Base-by-base conservation (phyloP, 2,888 invertebrate genomes). In the Phorcus lineatus region DNA sequence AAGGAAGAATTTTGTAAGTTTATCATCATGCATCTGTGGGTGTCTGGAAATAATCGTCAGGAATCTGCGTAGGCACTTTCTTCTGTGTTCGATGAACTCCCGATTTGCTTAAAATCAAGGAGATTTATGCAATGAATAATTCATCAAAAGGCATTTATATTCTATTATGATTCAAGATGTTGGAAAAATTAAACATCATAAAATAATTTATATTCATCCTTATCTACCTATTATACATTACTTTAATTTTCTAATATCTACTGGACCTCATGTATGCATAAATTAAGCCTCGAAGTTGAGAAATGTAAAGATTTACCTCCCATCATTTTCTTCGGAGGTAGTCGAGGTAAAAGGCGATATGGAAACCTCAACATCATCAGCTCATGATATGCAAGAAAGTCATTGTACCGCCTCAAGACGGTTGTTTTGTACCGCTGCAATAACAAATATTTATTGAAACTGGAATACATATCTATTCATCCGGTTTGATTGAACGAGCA, bases 241-340 rank as follows among this genome's bases (percentile, higher is more conserved):
- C n/a, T n/a, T n/a, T n/a, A n/a, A n/a, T n/a, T n/a, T n/a, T n/a
- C n/a, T n/a, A n/a, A n/a, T n/a, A n/a, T n/a, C n/a, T n/a, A n/a
- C n/a, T n/a, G n/a, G n/a, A n/a, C n/a, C n/a, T n/a, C n/a, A n/a
- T n/a, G n/a, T n/a, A n/a, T n/a, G n/a, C 7, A 36, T 36, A 7
- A 36, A 2, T 36, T 36, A 36, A 36, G 36, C 7, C 7, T 2
- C 6, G 11, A 47, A 47, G 47, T 47, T 17, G 16, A 16, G 13
- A n/a, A 4, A 22, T 28, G 31, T 2, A 31, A 36, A 22, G 22
- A 4, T 24, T 82, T 83, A 92, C 92, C 91, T 87, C 91, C 91
- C 88, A 93, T 90, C 88, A 91, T 88, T 86, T 93, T 93, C 87
- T 93, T 93, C 24, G 93, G 93, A 62, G 93, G 93, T 13, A 93